Evolutionary conservation across 1,140 invertebrate genomes (phyloP).

Genomic region (Cyclina sinensis): DNA sequence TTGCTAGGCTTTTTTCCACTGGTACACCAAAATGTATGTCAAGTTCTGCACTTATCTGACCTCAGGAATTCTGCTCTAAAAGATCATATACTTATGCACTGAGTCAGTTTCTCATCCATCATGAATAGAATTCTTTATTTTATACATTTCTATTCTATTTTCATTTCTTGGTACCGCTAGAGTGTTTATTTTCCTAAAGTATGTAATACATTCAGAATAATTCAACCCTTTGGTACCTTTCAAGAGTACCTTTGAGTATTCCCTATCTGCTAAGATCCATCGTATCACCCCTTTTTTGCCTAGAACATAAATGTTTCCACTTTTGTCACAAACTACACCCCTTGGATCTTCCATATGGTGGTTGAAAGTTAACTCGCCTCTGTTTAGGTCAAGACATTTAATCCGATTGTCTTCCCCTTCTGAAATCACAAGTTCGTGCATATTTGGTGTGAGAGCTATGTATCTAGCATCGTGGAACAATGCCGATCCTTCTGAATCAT

Average conservation of each 20-base stretch:
- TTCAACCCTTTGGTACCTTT: constrained; percentile 49
- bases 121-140: constrained; percentile 59
- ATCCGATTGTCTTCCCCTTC: constrained; percentile 59
- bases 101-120: constrained; percentile 23
- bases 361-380: constrained; percentile 61
- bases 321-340: constrained; percentile 59
- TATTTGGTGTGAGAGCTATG: constrained; percentile 44
- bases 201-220: constrained; percentile 54
- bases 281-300: constrained; percentile 55
- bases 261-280: constrained; percentile 56
- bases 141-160: constrained; percentile 63
- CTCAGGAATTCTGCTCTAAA: no score
- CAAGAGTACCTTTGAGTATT: constrained; percentile 51
- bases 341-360: constrained; percentile 65
- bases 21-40: no score
- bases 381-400: constrained; percentile 58
- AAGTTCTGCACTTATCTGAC: no score
- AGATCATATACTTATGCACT: no score
- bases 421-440: constrained; percentile 50
- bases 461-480: constrained; percentile 62
- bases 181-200: constrained; percentile 44
- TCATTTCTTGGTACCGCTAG: constrained; percentile 57
- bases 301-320: constrained; percentile 59
- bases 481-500: constrained; percentile 39
- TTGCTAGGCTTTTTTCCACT: no score